Percentiles rank a stretch among this genome's conserved stretches.
Conservation (phyloP, 2,888 invertebrate species). For the Papilio gigon region DNA sequence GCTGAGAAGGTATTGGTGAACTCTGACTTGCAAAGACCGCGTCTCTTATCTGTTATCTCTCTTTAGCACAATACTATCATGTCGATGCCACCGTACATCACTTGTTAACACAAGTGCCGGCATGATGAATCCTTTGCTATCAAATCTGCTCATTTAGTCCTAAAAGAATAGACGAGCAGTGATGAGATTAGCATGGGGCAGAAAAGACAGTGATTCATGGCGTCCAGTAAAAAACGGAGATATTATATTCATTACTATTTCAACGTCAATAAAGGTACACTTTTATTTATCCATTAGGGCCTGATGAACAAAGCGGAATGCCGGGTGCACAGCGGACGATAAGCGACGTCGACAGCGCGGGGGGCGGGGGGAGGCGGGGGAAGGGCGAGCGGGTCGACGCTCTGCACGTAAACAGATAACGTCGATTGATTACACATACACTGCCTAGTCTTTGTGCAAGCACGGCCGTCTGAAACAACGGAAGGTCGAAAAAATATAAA, state of each 20-base stretch:
- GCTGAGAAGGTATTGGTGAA: background rate
- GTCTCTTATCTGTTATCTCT: too few species aligned
- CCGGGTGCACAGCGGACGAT: conserved; percentile 60
- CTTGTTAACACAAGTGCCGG: too few species aligned
- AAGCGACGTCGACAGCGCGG: conserved; percentile 25
- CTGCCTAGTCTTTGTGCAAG: conserved; percentile 57
- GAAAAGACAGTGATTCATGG: background rate
- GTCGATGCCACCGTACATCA: too few species aligned
- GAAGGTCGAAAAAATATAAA: conserved; percentile 18
- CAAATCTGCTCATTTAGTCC: background rate
- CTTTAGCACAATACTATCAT: too few species aligned
- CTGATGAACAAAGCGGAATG: conserved; percentile 67
- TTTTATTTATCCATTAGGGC: conserved; percentile 43
- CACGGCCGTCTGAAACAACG: conserved; percentile 39
- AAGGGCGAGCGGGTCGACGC: conserved; percentile 62
- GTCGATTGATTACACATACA: conserved; percentile 67
- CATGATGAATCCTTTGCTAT: too few species aligned
- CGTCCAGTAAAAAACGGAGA: background rate
- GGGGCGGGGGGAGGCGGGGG: conserved; percentile 44
- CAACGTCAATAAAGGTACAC: conserved; percentile 25
- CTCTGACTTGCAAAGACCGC: background rate
- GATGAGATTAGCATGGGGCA: background rate
- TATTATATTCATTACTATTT: background rate
- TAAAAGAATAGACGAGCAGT: background rate
- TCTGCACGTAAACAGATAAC: conserved; percentile 72